Evolutionary conservation across 2,113 vertebrate species (phyloP).

Genomic region (Orycteropus afer): DNA sequence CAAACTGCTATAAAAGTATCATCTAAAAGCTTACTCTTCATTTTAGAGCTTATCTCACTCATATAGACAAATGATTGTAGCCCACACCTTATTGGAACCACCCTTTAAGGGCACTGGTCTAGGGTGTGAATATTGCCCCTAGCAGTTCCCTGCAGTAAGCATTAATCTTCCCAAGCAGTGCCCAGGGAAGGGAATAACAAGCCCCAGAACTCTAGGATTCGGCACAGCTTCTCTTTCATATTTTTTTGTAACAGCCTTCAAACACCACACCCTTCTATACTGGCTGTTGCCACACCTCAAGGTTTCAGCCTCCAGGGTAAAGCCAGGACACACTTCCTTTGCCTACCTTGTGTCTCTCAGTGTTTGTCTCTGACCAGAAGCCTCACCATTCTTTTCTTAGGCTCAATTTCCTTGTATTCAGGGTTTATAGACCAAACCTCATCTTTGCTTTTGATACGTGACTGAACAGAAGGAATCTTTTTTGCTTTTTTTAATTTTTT

Average conservation of each 20-base stretch:
- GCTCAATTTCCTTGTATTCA: not conserved
- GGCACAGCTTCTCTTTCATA: not conserved
- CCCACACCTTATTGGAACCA: no score
- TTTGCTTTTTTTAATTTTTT: not conserved
- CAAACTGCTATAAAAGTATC: not conserved
- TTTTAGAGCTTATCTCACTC: not conserved
- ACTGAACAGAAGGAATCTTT: not conserved
- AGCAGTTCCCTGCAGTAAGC: not conserved
- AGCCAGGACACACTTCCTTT: not conserved
- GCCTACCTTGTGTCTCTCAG: not conserved
- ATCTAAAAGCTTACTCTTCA: not conserved
- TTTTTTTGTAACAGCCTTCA: not conserved
- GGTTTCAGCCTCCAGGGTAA: not conserved
- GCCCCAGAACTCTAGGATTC: not conserved
- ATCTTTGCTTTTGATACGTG: constrained; percentile 34
- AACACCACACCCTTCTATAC: not conserved
- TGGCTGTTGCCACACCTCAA: not conserved
- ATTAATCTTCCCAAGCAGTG: not conserved
- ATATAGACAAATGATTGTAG: not conserved
- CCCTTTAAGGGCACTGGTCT: not conserved
- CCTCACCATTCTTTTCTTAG: not conserved
- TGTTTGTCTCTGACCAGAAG: not conserved
- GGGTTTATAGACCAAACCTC: not conserved
- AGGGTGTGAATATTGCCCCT: not conserved
- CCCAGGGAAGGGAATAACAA: not conserved